Conservation (phyloP, 2,113 vertebrate genomes). For the Sinosuthora webbiana region DNA sequence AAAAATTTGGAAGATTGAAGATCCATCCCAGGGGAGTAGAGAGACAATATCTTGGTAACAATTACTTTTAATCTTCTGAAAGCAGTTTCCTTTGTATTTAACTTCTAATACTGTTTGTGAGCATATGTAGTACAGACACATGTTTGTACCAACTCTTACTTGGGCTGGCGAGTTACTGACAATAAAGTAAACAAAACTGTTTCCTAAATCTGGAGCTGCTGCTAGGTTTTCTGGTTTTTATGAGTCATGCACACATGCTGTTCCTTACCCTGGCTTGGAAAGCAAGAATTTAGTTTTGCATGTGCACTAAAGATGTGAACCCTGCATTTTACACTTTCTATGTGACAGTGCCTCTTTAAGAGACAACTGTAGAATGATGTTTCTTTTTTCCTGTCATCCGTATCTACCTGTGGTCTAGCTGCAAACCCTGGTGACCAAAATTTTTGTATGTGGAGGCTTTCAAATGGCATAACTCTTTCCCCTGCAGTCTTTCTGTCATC, state of each 20-base stretch:
- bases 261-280: slow-evolving; percentile 61
- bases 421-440: background rate
- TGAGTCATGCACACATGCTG: slow-evolving; percentile 63
- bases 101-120: background rate
- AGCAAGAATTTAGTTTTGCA: slow-evolving; percentile 41
- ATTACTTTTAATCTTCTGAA: background rate
- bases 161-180: background rate
- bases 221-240: slow-evolving; percentile 46
- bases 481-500: background rate
- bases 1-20: background rate
- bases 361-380: background rate
- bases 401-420: background rate
- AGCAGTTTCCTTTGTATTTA: background rate
- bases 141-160: background rate
- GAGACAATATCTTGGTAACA: background rate
- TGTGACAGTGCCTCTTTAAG: background rate
- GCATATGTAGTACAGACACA: background rate
- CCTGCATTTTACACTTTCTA: background rate
- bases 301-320: slow-evolving; percentile 41
- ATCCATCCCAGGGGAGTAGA: background rate
- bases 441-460: background rate
- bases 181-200: slow-evolving; percentile 7
- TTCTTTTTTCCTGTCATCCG: background rate
- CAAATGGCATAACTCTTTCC: background rate
- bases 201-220: background rate